These are phyloP conservation scores for Pardalotus punctatus DNA, from an alignment of 2,113 vertebrate genomes.

Conservation along the genomic window DNA sequence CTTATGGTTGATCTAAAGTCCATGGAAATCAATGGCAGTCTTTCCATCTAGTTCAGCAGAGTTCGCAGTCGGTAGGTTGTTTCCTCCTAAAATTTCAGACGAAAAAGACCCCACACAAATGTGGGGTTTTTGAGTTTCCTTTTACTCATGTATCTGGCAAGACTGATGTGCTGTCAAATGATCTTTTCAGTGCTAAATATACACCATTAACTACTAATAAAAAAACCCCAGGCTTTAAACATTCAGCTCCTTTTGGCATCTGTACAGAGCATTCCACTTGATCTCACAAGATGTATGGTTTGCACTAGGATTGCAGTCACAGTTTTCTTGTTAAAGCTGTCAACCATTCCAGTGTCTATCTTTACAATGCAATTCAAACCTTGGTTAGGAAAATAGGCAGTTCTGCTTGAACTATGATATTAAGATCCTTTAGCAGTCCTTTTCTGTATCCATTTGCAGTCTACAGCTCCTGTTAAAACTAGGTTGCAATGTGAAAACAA, in stretches of 20 bases:
- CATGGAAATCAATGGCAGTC: constrained; percentile 31
- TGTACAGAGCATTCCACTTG: constrained; percentile 59
- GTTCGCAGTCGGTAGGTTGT: not conserved
- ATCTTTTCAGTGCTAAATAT: constrained; percentile 56
- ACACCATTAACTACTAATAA: constrained; percentile 63
- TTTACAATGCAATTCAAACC: constrained; percentile 58
- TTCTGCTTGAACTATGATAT: constrained; percentile 37
- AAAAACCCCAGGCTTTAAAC: constrained; percentile 30
- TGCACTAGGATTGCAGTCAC: constrained; percentile 51
- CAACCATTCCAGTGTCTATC: constrained; percentile 37
- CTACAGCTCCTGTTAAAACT: not conserved
- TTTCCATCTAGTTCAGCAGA: constrained; percentile 39
- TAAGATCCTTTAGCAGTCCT: not conserved
- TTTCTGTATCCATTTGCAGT: not conserved
- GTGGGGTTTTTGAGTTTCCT: not conserved
- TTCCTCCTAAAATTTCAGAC: constrained; percentile 23
- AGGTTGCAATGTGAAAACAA: not conserved
- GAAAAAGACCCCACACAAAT: constrained; percentile 21
- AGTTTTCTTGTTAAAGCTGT: constrained; percentile 65
- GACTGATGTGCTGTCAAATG: constrained; percentile 56
- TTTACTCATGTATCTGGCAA: constrained; percentile 30
- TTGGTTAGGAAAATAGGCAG: constrained; percentile 38
- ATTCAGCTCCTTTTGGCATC: constrained; percentile 58
- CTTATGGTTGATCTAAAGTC: constrained; percentile 44
- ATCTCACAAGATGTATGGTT: constrained; percentile 62